Percentiles rank a stretch among this genome's conserved stretches.
phyloP scores from a whole-genome alignment of 2,888 invertebrate genomes.

The Ethmia dodecea region DNA sequence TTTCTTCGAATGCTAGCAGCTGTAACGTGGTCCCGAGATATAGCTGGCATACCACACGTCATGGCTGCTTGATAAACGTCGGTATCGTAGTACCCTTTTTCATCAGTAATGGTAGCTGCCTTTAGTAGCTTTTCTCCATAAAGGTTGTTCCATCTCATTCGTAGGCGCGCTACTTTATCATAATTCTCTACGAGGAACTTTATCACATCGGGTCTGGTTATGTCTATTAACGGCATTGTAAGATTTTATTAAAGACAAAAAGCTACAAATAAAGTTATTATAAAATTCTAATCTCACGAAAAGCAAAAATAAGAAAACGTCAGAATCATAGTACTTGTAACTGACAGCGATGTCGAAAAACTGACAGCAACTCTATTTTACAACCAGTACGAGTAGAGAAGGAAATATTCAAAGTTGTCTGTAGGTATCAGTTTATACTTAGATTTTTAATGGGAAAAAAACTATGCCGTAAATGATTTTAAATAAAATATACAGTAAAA shows the following conservation, averaged over 20 bases:
- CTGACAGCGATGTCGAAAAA: too few relatives aligned
- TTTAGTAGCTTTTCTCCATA: slow-evolving; percentile 27
- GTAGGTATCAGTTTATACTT: too few relatives aligned
- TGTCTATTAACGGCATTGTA: slow-evolving; percentile 38
- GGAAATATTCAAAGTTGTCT: too few relatives aligned
- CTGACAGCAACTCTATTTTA: too few relatives aligned
- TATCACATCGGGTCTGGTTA: slow-evolving; percentile 37
- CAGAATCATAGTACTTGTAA: too few relatives aligned
- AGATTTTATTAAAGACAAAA: background rate
- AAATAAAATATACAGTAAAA: too few relatives aligned
- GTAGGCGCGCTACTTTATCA: slow-evolving; percentile 37
- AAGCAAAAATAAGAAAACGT: too few relatives aligned
- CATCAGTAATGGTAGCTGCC: slow-evolving; percentile 32
- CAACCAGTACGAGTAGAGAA: too few relatives aligned
- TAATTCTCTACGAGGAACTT: slow-evolving; percentile 41
- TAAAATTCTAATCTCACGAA: too few relatives aligned
- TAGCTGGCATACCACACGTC: slow-evolving; percentile 29
- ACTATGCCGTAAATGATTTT: too few relatives aligned
- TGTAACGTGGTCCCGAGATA: slow-evolving; percentile 27
- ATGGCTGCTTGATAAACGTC: slow-evolving; percentile 30
- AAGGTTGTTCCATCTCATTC: slow-evolving; percentile 38
- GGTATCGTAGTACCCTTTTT: slow-evolving; percentile 29
- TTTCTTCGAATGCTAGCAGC: slow-evolving; percentile 26
- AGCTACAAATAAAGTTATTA: too few relatives aligned
- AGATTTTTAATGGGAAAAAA: too few relatives aligned